Conservation (phyloP, 2,888 invertebrate species). For the Meliscaeva auricollis region DNA sequence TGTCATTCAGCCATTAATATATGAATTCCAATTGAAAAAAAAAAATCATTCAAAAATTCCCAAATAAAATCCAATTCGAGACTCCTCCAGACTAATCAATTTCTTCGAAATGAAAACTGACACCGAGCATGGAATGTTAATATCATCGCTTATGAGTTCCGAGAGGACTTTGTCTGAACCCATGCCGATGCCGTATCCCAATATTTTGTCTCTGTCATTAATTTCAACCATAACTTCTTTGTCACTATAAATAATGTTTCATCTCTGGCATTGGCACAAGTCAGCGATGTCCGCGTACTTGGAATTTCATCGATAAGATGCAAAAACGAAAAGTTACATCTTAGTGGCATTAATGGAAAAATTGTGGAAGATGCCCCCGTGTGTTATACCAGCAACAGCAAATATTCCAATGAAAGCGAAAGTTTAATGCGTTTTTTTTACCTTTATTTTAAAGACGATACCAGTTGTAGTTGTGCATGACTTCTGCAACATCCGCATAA, state of each 20-base stretch:
- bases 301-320: slow-evolving; percentile 44
- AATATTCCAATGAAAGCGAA: slow-evolving; percentile 63
- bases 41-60: not conserved
- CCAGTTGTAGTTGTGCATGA: slow-evolving; percentile 70
- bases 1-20: not conserved
- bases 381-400: slow-evolving; percentile 4
- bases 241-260: slow-evolving; percentile 35
- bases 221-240: slow-evolving; percentile 15
- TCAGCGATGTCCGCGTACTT: slow-evolving; percentile 47
- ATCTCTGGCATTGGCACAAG: slow-evolving; percentile 10
- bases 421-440: slow-evolving; percentile 60
- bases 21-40: not conserved
- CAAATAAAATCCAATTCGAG: not conserved
- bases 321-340: slow-evolving; percentile 59
- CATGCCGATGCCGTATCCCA: not conserved
- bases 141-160: not conserved
- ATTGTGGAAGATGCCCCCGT: slow-evolving; percentile 25
- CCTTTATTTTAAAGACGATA: slow-evolving; percentile 69
- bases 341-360: slow-evolving; percentile 51
- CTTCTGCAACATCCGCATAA: slow-evolving; percentile 68
- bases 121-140: not conserved
- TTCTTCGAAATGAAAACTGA: not conserved
- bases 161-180: not conserved
- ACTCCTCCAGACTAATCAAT: not conserved
- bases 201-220: not conserved